phyloP scores from a whole-genome alignment of 1,140 invertebrate species.

The Drosophila pseudoobscura region DNA sequence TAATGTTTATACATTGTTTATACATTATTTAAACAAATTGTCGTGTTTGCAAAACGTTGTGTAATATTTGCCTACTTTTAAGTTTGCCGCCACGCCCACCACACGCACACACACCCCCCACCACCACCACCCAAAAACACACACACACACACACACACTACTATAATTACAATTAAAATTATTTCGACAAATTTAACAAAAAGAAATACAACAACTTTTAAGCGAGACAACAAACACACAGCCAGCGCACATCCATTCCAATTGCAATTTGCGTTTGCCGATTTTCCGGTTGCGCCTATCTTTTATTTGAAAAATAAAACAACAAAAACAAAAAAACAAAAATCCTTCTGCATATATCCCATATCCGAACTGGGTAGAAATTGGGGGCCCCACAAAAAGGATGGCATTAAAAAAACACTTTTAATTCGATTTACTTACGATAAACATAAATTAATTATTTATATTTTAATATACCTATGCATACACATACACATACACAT shows the following conservation, averaged over 20 bases:
- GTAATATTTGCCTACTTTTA: conserved; percentile 81
- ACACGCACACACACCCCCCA: background rate
- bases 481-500: conserved; percentile 52
- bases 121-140: conserved; percentile 22
- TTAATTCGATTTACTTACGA: conserved; percentile 70
- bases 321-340: background rate
- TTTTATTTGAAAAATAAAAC: conserved; percentile 51
- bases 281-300: conserved; percentile 14
- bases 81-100: conserved; percentile 64
- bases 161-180: conserved; percentile 33
- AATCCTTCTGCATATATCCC: conserved; percentile 26
- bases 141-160: background rate
- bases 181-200: conserved; percentile 29
- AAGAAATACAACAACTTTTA: conserved; percentile 9
- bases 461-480: conserved; percentile 71
- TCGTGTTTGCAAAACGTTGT: conserved; percentile 75
- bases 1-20: conserved; percentile 77
- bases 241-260: conserved; percentile 63
- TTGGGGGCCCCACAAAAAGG: background rate
- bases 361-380: no score
- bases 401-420: conserved; percentile 54
- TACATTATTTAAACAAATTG: conserved; percentile 68
- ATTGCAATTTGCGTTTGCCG: conserved; percentile 22
- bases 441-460: conserved; percentile 82
- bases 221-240: conserved; percentile 24